phyloP scores from a whole-genome alignment of 2,797 vertebrate species.

The Manis javanica region DNA sequence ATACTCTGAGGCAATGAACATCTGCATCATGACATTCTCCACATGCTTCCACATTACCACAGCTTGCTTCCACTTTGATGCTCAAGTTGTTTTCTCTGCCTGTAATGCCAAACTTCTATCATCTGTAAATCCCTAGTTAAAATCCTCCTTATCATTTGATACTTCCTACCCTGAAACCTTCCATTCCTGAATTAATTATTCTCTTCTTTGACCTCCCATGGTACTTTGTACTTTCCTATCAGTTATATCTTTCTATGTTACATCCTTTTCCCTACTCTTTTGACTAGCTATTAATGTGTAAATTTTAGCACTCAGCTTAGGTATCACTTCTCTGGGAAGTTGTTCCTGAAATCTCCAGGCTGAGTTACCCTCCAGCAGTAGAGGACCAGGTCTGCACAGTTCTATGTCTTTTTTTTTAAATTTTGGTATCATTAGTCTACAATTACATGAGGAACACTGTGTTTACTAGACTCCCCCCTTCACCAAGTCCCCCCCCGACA shows the following conservation, averaged over 20 bases:
- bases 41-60: neutral
- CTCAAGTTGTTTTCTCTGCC: neutral
- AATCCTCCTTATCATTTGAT: neutral
- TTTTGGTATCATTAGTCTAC: no score
- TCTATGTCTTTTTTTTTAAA: neutral
- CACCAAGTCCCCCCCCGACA: no score
- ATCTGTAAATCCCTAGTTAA: neutral
- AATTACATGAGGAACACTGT: no score
- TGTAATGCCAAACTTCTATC: neutral
- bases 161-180: neutral
- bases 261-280: neutral
- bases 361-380: neutral
- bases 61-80: neutral
- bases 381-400: conserved; percentile 18
- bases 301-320: neutral
- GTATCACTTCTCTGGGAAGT: neutral
- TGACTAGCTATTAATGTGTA: neutral
- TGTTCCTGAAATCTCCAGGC: neutral
- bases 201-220: neutral
- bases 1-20: neutral
- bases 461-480: no score
- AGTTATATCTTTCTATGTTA: neutral
- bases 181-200: neutral
- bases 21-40: neutral
- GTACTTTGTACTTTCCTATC: neutral